Percentiles rank a stretch among this genome's conserved stretches.
Conservation (phyloP, 2,888 invertebrate genomes). For the Hypercompe scribonia region DNA sequence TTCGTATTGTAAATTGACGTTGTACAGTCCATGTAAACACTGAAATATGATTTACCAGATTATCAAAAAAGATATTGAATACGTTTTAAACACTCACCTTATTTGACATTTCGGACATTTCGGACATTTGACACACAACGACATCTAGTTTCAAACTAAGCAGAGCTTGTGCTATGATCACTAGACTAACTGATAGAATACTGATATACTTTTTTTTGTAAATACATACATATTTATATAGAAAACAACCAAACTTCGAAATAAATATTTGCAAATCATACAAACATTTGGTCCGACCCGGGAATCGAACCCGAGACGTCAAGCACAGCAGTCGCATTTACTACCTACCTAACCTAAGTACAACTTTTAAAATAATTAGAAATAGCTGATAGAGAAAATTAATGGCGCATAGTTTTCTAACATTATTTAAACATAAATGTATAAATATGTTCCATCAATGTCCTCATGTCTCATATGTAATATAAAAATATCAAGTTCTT, state of each 20-base stretch:
- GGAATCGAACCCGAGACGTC: no score
- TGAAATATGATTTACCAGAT: not conserved
- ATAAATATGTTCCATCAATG: conserved; percentile 26
- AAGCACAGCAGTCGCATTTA: no score
- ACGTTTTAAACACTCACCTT: conserved; percentile 3
- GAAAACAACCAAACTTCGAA: no score
- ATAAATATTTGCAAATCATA: no score
- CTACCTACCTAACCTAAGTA: no score
- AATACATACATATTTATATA: no score
- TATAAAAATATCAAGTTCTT: conserved; percentile 56
- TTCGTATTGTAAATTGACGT: conserved; percentile 7
- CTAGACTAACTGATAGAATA: no score
- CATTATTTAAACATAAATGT: conserved; percentile 30
- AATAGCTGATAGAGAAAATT: conserved; percentile 11
- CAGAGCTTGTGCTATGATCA: no score
- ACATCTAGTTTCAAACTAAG: no score
- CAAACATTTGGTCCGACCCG: no score
- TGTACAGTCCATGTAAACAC: not conserved
- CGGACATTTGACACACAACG: no score
- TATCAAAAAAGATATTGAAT: conserved; percentile 25
- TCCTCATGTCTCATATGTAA: conserved; percentile 32
- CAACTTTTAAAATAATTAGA: conserved; percentile 19
- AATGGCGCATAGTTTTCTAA: conserved; percentile 27
- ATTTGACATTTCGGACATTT: conserved; percentile 26
- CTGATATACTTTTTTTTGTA: no score